A percentile compares a stretch with the other conserved stretches of the same genome.
These are phyloP conservation scores for Enteromius argenteus DNA, from an alignment of 2,797 vertebrate genomes.

Conservation along the genomic window DNA sequence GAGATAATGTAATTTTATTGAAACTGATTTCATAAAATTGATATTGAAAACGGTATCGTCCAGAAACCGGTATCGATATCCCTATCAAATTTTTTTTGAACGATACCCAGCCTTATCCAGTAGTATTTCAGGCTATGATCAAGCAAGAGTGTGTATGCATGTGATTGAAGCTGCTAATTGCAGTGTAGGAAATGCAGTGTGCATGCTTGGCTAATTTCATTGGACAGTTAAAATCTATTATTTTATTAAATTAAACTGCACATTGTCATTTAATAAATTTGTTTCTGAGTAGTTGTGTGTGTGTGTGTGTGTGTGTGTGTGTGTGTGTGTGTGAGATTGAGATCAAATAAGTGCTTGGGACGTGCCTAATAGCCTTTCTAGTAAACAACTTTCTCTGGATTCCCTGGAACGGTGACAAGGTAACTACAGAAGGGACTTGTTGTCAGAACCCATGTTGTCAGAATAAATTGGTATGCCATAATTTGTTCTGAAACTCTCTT, in stretches of 20 bases:
- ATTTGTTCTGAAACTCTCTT: background rate
- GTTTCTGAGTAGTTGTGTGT: background rate
- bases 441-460: background rate
- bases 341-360: background rate
- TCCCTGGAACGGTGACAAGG: background rate
- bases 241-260: background rate
- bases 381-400: background rate
- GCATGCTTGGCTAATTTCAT: background rate
- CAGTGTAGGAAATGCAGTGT: background rate
- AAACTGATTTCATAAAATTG: no score
- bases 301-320: background rate
- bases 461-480: background rate
- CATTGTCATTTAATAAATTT: background rate
- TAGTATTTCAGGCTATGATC: background rate
- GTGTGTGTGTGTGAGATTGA: background rate
- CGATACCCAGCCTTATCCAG: no score
- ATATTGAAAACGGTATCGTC: no score
- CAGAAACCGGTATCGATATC: no score
- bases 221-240: constrained; percentile 1
- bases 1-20: no score
- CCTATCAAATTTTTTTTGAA: no score
- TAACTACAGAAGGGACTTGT: background rate
- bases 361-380: background rate
- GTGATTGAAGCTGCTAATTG: background rate
- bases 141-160: background rate